Evolutionary conservation across 2,113 vertebrate genomes (phyloP).

Genomic region (Phylloscopus trochiloides): DNA sequence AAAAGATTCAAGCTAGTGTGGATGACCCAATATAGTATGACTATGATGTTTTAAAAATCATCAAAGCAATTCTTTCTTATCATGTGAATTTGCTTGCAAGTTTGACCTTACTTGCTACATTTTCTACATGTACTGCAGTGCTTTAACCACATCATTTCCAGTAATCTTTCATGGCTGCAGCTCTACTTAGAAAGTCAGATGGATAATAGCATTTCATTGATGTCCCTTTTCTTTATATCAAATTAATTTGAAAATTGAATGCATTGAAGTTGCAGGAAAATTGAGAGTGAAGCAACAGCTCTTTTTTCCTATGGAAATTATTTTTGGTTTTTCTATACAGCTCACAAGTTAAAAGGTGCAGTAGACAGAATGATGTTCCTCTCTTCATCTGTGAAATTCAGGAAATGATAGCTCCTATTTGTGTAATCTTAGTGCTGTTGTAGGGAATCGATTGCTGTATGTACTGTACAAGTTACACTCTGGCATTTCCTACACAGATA

Average conservation of each 20-base stretch:
- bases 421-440: background rate
- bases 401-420: background rate
- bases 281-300: background rate
- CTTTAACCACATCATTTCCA: conserved; percentile 22
- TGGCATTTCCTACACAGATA: background rate
- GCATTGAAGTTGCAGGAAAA: background rate
- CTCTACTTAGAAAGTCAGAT: conserved; percentile 8
- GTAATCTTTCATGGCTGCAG: background rate
- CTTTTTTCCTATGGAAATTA: background rate
- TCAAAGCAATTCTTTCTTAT: conserved; percentile 55
- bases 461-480: background rate
- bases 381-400: background rate
- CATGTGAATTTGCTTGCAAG: conserved; percentile 8
- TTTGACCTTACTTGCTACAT: conserved; percentile 39
- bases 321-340: background rate
- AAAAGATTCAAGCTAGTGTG: conserved; percentile 44
- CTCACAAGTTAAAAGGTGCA: background rate
- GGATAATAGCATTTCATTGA: background rate
- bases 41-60: conserved; percentile 35
- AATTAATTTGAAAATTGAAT: background rate
- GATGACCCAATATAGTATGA: conserved; percentile 33
- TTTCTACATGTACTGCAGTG: background rate
- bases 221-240: background rate
- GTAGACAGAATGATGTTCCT: background rate
- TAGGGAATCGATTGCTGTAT: background rate